Evolutionary conservation across 2,888 invertebrate genomes (phyloP), one percentile per base, ranked within the genome.

Genomic region (Pseudeuparius sepicola): DNA sequence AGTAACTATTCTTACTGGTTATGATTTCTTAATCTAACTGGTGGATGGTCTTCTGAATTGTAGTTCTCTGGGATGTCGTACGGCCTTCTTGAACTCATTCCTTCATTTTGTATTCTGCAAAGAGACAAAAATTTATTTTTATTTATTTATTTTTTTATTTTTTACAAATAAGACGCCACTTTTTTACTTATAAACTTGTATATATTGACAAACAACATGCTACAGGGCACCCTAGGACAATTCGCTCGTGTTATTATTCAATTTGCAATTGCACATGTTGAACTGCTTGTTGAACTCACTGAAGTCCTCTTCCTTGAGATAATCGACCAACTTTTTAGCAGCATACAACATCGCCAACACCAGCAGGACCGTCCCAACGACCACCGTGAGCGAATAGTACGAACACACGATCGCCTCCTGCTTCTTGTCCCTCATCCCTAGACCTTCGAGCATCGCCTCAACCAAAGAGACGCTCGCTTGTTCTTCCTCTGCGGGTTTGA

Each of bases 11-110:
- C n/a, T n/a, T n/a, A 20, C 6, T 20, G 6, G 20, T 20, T 6
- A 16, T 42, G 41, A 24, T 47, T 44, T 27, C 56, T 46, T 27
- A 55, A 18, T 45, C 44, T 51, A 5, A 56, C 56, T 17, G 50
- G 47, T 3, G 54, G 52, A 37, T 53, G 51, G 31, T 54, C 52
- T 4, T 43, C 46, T n/a, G 54, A 48, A 39, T 53, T 51, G 33
- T 50, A 55, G 36, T 50, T 46, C 27, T 45, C 43, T 10, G 55
- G 54, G 34, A 54, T 31, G 29, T 49, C 46, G 41, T 52, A 53
- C n/a, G n/a, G n/a, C n/a, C n/a, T 13, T 24, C 33, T 37, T 18
- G 24, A 37, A 36, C 34, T 46, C 34, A 41, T 42, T 37, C 6
- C 35, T 16, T 44, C 39, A 26, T 41, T 34, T 20, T 42, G 29